Evolutionary conservation across 1,140 invertebrate genomes (phyloP).

Genomic region (Macrobrachium rosenbergii): DNA sequence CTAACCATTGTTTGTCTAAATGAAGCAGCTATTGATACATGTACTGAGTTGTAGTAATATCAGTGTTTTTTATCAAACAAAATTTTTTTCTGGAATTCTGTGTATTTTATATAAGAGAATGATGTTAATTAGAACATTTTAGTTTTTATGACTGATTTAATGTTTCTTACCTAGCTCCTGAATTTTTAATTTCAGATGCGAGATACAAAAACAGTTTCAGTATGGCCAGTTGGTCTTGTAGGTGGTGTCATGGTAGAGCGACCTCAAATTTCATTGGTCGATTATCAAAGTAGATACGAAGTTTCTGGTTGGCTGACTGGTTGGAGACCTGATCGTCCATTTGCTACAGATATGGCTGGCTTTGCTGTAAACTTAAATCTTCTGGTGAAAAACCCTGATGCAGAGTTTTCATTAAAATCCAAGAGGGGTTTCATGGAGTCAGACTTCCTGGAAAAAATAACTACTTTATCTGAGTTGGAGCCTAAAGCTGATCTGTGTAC

Average conservation of each 20-base stretch:
- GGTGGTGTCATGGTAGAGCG: slow-evolving; percentile 90
- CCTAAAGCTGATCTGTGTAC: slow-evolving; percentile 90
- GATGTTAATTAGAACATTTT: slow-evolving; percentile 14
- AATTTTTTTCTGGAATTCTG: too few relatives aligned
- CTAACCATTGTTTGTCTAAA: too few relatives aligned
- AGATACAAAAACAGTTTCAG: slow-evolving; percentile 87
- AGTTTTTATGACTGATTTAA: slow-evolving; percentile 20
- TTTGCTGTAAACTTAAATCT: slow-evolving; percentile 93
- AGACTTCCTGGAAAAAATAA: slow-evolving; percentile 84
- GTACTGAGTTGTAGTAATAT: too few relatives aligned
- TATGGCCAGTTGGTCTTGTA: slow-evolving; percentile 98
- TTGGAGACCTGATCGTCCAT: slow-evolving; percentile 87
- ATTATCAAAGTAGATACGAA: slow-evolving; percentile 72
- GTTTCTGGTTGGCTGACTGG: slow-evolving; percentile 82
- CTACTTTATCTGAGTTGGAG: slow-evolving; percentile 85
- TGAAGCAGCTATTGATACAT: too few relatives aligned
- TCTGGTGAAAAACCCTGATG: slow-evolving; percentile 82
- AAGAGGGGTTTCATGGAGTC: slow-evolving; percentile 93
- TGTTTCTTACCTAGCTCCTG: neutral
- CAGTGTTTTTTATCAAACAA: too few relatives aligned
- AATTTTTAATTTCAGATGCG: slow-evolving; percentile 76
- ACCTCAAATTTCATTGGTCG: slow-evolving; percentile 77
- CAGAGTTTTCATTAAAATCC: slow-evolving; percentile 85
- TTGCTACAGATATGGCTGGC: slow-evolving; percentile 98
- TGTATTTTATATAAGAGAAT: neutral